phyloP scores from a whole-genome alignment of 1,140 invertebrate species.

The Leptinotarsa defecta region DNA sequence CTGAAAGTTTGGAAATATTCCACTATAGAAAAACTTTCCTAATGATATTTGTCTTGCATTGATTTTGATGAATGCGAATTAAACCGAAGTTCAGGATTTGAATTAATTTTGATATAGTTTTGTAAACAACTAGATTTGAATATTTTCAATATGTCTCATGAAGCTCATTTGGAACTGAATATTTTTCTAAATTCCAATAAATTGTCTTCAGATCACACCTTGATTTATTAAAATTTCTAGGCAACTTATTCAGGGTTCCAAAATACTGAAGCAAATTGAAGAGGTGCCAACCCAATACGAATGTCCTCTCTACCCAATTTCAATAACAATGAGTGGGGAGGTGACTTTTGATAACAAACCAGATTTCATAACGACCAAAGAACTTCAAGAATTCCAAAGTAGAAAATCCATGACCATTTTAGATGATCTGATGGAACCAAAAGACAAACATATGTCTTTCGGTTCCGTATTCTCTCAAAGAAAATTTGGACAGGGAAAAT shows the following conservation, averaged over 20 bases:
- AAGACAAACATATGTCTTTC: background rate
- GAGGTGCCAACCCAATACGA: constrained; percentile 59
- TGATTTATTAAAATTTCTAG: constrained; percentile 29
- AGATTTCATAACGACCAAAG: background rate
- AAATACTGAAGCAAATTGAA: constrained; percentile 59
- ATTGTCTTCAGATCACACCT: no score
- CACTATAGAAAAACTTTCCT: no score
- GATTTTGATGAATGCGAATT: no score
- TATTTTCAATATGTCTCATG: no score
- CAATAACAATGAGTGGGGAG: constrained; percentile 55
- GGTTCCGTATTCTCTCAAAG: background rate
- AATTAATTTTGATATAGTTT: no score
- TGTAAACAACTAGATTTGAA: no score
- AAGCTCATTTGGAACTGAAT: no score
- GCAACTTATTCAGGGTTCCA: constrained; percentile 61
- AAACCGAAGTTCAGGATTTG: no score
- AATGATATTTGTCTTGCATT: no score
- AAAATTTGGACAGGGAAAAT: background rate
- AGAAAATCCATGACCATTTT: background rate
- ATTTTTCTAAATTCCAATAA: no score
- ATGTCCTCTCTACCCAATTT: constrained; percentile 55
- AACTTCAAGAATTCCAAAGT: constrained; percentile 5
- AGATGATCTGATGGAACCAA: background rate
- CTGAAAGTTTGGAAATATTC: no score
- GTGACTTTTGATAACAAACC: constrained; percentile 16